These are phyloP conservation scores for Sphenopsis melanotis DNA, from an alignment of 2,797 vertebrate species.

Conservation along the genomic window DNA sequence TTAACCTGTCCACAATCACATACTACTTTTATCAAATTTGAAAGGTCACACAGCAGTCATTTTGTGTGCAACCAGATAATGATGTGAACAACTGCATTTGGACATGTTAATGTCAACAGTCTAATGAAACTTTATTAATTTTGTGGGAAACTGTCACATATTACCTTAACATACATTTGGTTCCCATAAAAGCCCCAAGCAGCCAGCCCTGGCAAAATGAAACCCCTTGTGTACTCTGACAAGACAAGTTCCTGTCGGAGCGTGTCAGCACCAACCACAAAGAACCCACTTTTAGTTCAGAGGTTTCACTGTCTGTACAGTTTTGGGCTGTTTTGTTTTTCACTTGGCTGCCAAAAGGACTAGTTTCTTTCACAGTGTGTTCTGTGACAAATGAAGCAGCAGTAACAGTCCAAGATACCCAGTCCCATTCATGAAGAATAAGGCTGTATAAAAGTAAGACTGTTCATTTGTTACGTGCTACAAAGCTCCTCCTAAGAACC, in stretches of 20 bases:
- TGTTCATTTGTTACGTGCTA: background rate
- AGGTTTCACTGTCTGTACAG: background rate
- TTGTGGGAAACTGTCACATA: conserved; percentile 44
- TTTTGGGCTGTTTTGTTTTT: background rate
- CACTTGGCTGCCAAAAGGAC: background rate
- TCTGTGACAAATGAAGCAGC: background rate
- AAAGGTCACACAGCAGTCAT: conserved; percentile 38
- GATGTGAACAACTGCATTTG: conserved; percentile 37
- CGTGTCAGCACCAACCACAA: background rate
- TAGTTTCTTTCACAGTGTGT: background rate
- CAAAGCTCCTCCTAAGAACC: background rate
- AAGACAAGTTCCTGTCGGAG: background rate
- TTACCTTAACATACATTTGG: background rate
- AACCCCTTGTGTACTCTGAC: background rate
- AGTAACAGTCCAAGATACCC: background rate
- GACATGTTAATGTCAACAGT: conserved; percentile 49
- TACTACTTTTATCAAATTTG: background rate
- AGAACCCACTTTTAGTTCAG: background rate
- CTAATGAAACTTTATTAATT: conserved; percentile 29
- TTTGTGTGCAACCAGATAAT: background rate
- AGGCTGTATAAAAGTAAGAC: background rate
- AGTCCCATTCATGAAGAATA: background rate
- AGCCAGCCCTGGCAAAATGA: background rate
- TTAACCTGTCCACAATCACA: background rate
- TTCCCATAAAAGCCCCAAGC: background rate